phyloP scores from a whole-genome alignment of 2,113 vertebrate species.

The Dissostichus mawsoni region DNA sequence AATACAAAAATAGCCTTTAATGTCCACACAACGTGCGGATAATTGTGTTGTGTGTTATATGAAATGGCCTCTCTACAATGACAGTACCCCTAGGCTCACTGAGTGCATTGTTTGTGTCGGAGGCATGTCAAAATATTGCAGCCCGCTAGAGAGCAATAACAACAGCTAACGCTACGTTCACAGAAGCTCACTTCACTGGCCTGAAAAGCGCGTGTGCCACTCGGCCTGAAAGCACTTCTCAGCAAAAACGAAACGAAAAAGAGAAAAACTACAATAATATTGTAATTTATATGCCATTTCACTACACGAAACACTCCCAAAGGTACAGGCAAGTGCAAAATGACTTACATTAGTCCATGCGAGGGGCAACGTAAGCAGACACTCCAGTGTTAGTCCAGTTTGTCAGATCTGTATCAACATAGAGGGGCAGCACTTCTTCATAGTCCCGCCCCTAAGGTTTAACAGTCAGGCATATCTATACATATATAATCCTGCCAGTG shows the following conservation, averaged over 20 bases:
- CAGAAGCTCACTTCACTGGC: slow-evolving; percentile 52
- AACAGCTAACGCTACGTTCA: slow-evolving; percentile 53
- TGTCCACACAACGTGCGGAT: neutral
- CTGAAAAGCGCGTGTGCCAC: slow-evolving; percentile 41
- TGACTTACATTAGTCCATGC: slow-evolving; percentile 80
- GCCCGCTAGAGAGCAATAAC: slow-evolving; percentile 52
- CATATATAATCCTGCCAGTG: slow-evolving; percentile 52
- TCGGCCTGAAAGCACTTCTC: slow-evolving; percentile 61
- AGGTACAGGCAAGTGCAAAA: slow-evolving; percentile 9
- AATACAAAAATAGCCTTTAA: slow-evolving; percentile 13
- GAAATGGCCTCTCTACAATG: slow-evolving; percentile 33
- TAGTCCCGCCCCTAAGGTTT: slow-evolving; percentile 76
- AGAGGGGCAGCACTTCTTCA: slow-evolving; percentile 76
- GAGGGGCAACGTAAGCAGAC: slow-evolving; percentile 54
- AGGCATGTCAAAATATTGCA: slow-evolving; percentile 61
- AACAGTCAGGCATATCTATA: slow-evolving; percentile 78
- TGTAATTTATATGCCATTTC: neutral
- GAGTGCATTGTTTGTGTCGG: slow-evolving; percentile 47
- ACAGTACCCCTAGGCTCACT: slow-evolving; percentile 22
- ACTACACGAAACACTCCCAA: neutral
- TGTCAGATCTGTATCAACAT: slow-evolving; percentile 72
- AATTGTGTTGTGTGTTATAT: neutral
- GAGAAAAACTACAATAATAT: neutral
- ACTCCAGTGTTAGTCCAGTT: slow-evolving; percentile 66
- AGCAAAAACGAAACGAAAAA: slow-evolving; percentile 35